Percentiles rank a stretch among this genome's conserved stretches.
Evolutionary conservation across 2,888 invertebrate species (phyloP).

Genomic region (Protodeltote pygarga): DNA sequence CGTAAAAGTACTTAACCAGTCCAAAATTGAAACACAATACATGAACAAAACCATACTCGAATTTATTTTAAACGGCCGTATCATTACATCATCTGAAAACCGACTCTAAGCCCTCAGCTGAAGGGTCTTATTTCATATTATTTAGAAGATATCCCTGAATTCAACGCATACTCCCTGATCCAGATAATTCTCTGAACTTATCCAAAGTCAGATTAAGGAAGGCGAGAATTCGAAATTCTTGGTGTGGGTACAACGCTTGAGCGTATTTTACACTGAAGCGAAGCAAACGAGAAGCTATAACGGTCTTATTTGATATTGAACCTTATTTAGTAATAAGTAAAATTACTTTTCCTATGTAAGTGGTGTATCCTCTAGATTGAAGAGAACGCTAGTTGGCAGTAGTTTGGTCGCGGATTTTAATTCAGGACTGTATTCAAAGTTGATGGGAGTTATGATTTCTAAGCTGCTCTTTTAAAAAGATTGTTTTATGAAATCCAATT

Average conservation of each 20-base stretch:
- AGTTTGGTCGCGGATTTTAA: constrained; percentile 31
- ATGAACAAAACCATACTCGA: constrained; percentile 19
- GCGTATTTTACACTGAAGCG: constrained; percentile 35
- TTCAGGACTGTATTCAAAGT: constrained; percentile 32
- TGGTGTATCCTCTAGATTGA: constrained; percentile 9
- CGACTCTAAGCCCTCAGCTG: constrained; percentile 31
- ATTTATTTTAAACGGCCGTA: constrained; percentile 29
- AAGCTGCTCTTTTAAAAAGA: constrained; percentile 20
- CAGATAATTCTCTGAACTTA: constrained; percentile 52
- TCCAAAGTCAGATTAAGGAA: constrained; percentile 47
- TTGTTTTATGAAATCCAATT: constrained; percentile 2
- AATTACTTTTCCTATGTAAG: background rate
- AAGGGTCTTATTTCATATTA: constrained; percentile 32
- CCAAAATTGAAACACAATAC: constrained; percentile 35
- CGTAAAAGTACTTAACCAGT: constrained; percentile 28
- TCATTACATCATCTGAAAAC: constrained; percentile 20
- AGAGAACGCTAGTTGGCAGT: constrained; percentile 16
- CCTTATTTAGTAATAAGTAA: background rate
- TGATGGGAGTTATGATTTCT: constrained; percentile 31
- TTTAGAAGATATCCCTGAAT: constrained; percentile 37
- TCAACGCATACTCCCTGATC: constrained; percentile 41
- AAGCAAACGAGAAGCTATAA: constrained; percentile 12
- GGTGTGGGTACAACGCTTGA: constrained; percentile 42
- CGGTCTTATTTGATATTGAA: background rate
- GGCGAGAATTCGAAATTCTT: constrained; percentile 53